Base-by-base conservation (phyloP, 2,113 vertebrate genomes). In the Hippocampus guttulatus region DNA sequence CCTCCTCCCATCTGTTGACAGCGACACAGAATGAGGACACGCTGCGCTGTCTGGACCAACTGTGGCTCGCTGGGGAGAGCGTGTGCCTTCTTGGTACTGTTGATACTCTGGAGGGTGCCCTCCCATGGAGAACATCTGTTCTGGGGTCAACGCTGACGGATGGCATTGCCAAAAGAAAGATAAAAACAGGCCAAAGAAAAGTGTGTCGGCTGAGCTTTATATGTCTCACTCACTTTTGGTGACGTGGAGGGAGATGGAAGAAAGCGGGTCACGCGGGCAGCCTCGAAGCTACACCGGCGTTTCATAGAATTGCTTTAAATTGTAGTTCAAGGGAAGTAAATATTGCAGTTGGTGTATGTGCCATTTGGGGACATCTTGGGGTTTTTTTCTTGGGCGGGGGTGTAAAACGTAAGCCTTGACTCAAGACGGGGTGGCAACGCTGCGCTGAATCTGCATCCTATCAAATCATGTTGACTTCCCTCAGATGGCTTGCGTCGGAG, bases 21-120 rank as follows among this genome's bases (percentile, higher is more conserved):
- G 64, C 80, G 80, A 86, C 86, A 85, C 75, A 90, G 82, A 89
- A 85, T 74, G 45, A 69, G 77, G 77, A 73, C 76, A 69, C 70
- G 73, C 33, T 18, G 72, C 67, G 60, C 73, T 73, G 70, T 67
- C 70, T 67, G 68, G 55, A 67, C 71, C 47, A n/a, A 79, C 18
- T 49, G 25, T 55, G 41, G 21, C 58, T 81, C 80, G 66, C 79
- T 10, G 73, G 54, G 67, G 79, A 84, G 57, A 33, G 47, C 8
- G 40, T 45, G 3, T 23, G 18, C 12, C 2, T 49, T 80, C 79
- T 73, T 74, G 70, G 55, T 43, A 62, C 76, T 14, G 3, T 9
- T 57, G 55, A 64, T 27, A 43, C 84, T 76, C 73, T 33, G 52
- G 60, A 73, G 77, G 58, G 62, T 72, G 38, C 70, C 23, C 67